phyloP scores from a whole-genome alignment of 1,140 invertebrate species.

The Charaxes varanes region DNA sequence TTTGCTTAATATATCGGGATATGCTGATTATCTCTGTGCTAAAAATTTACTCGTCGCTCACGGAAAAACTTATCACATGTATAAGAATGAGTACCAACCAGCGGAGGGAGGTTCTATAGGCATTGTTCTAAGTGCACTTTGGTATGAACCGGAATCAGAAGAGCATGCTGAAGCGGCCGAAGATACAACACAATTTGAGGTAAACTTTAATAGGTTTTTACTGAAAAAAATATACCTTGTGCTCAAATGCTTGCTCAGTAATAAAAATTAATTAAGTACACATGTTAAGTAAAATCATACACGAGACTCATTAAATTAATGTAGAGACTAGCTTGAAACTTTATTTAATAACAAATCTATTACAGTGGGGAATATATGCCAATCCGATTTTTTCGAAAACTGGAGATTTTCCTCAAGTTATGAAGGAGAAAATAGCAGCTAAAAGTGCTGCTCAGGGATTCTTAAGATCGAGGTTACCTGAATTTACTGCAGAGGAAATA shows the following conservation, averaged over 20 bases:
- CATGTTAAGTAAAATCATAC: no score
- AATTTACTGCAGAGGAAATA: slow-evolving; percentile 49
- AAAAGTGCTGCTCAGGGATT: slow-evolving; percentile 69
- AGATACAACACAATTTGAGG: slow-evolving; percentile 61
- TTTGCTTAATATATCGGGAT: slow-evolving; percentile 61
- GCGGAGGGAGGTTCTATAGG: slow-evolving; percentile 61
- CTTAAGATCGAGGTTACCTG: slow-evolving; percentile 50
- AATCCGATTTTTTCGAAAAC: slow-evolving; percentile 74
- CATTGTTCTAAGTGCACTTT: slow-evolving; percentile 69
- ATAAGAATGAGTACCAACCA: slow-evolving; percentile 53
- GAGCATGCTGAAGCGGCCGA: slow-evolving; percentile 69
- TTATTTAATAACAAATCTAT: not conserved
- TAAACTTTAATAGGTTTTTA: no score
- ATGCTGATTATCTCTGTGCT: slow-evolving; percentile 67
- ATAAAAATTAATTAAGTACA: no score
- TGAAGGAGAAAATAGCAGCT: slow-evolving; percentile 69
- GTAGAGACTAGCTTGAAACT: no score
- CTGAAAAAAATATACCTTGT: no score
- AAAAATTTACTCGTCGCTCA: slow-evolving; percentile 45
- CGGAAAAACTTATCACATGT: slow-evolving; percentile 75
- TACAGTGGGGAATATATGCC: slow-evolving; percentile 38
- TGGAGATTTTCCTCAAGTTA: slow-evolving; percentile 76
- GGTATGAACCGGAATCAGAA: slow-evolving; percentile 57
- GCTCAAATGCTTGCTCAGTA: no score
- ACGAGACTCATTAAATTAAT: no score